phyloP scores from a whole-genome alignment of 2,113 vertebrate genomes.

The Siphamia tubifer region DNA sequence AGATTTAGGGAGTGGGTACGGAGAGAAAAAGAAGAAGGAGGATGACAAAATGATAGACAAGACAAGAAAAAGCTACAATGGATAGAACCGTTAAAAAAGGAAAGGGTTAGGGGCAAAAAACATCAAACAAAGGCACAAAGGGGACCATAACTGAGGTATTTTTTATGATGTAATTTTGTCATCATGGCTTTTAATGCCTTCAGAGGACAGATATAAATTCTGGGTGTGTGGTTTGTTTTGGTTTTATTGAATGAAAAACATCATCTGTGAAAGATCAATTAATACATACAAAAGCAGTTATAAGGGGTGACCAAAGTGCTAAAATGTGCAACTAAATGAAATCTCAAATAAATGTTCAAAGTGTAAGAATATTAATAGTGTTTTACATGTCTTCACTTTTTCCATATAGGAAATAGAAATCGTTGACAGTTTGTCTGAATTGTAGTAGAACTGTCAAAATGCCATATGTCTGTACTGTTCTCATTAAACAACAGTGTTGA shows the following conservation, averaged over 20 bases:
- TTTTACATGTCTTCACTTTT: too few relatives aligned
- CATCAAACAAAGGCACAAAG: neutral
- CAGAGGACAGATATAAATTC: neutral
- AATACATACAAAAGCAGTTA: neutral
- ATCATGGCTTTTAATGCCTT: neutral
- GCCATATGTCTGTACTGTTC: too few relatives aligned
- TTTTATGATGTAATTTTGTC: neutral
- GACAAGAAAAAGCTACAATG: neutral
- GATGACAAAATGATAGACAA: neutral
- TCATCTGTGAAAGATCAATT: neutral
- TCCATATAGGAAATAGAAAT: too few relatives aligned
- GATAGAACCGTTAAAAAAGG: neutral
- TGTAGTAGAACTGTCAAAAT: too few relatives aligned
- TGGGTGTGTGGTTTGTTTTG: neutral
- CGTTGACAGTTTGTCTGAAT: too few relatives aligned
- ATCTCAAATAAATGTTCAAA: too few relatives aligned
- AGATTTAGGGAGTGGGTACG: neutral
- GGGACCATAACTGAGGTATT: neutral
- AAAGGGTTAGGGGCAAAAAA: neutral
- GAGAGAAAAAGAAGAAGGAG: neutral
- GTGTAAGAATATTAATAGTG: too few relatives aligned
- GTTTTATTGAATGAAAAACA: neutral
- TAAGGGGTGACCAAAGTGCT: neutral
- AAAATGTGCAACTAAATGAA: too few relatives aligned
- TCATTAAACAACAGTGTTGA: too few relatives aligned